Evolutionary conservation across 2,888 invertebrate species (phyloP), one percentile per base, ranked within the genome.

Genomic region (Ichneumoninae sp.): DNA sequence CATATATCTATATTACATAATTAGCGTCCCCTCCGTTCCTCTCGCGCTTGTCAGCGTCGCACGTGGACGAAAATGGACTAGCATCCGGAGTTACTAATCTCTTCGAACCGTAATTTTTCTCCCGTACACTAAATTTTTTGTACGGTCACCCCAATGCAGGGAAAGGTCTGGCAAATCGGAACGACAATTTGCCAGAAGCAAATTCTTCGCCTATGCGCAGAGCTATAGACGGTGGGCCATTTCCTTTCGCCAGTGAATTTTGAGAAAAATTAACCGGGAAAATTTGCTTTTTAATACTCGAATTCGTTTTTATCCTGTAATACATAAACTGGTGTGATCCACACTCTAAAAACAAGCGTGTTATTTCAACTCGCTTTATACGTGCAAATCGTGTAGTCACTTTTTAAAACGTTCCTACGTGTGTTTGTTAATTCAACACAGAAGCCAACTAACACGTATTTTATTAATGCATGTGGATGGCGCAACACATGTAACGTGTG

Each of bases 1-100:
- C 47, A 44, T 26, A 8, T 54, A n/a, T 26, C 13, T 54, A n/a
- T 36, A 36, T 26, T 62, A 44, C 68, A 50, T 52, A 78, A 62
- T 47, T 47, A 19, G 70, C 54, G 70, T 54, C 62, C 74, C 75
- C 70, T 75, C 36, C 57, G 54, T 47, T 65, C 33, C 47, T 70
- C 65, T 19, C n/a, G 40, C n/a, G n/a, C 10, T 16, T 13, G 52
- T 78, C 69, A 26, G 69, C 78, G 62, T 33, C 47, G 69, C 62
- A 62, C 40, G 52, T 33, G 22, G 22, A 79, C n/a, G 33, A 30
- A 78, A 70, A 47, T 47, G 44, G 44, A 16, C 16, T 16, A 47
- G 16, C 44, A 47, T 47, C 16, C 44, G 16, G 44, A 47, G 44
- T 47, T 47, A 4, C 44, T 16, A 16, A 47, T 47, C 16, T 47